Conservation (phyloP, 2,113 vertebrate species). For the Neogobius melanostomus region DNA sequence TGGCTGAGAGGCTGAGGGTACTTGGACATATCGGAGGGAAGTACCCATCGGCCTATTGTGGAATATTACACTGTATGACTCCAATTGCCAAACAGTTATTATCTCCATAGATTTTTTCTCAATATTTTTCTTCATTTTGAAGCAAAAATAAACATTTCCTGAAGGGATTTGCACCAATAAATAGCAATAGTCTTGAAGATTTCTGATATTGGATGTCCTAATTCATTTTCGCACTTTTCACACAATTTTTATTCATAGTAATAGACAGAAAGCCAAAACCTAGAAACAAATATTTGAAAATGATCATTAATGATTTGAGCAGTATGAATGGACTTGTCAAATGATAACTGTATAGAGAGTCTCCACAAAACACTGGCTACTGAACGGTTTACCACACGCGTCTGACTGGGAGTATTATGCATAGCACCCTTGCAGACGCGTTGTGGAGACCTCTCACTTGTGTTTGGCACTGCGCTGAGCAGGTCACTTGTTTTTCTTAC, state of each 20-base stretch:
- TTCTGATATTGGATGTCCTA: neutral
- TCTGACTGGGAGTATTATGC: constrained; percentile 8
- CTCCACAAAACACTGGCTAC: neutral
- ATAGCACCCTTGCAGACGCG: neutral
- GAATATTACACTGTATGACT: too few relatives aligned
- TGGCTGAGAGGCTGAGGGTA: neutral
- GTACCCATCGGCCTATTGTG: too few relatives aligned
- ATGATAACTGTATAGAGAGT: neutral
- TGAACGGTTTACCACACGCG: neutral
- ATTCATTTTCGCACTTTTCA: neutral
- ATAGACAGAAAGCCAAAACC: neutral
- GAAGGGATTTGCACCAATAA: neutral
- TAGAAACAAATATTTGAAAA: neutral
- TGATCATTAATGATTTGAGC: neutral
- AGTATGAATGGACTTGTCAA: neutral
- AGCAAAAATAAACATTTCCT: too few relatives aligned
- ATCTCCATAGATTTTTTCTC: too few relatives aligned
- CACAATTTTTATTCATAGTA: neutral
- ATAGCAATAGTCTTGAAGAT: neutral
- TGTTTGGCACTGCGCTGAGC: constrained; percentile 33
- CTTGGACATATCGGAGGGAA: too few relatives aligned
- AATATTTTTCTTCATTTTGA: too few relatives aligned
- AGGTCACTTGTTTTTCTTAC: constrained; percentile 55
- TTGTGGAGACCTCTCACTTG: constrained; percentile 27
- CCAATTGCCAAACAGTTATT: too few relatives aligned